Conservation (phyloP, 2,888 invertebrate genomes). For the Tipula lateralis region DNA sequence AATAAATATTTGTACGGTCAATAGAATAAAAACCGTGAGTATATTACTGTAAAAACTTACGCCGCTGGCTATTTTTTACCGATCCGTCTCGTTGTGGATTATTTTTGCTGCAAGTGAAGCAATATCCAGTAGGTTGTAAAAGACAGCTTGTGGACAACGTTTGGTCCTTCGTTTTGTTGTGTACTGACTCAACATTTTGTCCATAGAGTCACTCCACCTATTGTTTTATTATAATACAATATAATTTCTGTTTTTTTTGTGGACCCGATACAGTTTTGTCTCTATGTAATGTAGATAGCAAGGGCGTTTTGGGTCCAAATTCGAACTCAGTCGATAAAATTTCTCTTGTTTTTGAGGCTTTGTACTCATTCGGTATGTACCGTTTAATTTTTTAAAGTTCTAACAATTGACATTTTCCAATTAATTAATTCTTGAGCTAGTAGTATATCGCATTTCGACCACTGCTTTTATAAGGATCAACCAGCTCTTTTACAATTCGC, state of each 20-base stretch:
- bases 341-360: too few relatives aligned
- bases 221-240: not conserved
- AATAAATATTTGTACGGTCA: too few relatives aligned
- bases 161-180: not conserved
- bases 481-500: conserved; percentile 38
- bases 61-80: too few relatives aligned
- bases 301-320: not conserved
- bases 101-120: not conserved
- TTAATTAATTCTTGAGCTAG: not conserved
- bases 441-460: not conserved
- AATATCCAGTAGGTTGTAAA: not conserved
- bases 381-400: not conserved
- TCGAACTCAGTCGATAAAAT: too few relatives aligned
- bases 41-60: too few relatives aligned
- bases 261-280: too few relatives aligned
- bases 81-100: too few relatives aligned
- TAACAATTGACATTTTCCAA: conserved; percentile 3
- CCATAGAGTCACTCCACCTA: not conserved
- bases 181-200: too few relatives aligned
- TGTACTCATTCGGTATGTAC: not conserved
- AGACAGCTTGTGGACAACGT: not conserved
- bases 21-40: too few relatives aligned
- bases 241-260: not conserved
- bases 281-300: too few relatives aligned
- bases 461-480: not conserved